phyloP scores from a whole-genome alignment of 1,140 invertebrate genomes.

The Colletes gigas region DNA sequence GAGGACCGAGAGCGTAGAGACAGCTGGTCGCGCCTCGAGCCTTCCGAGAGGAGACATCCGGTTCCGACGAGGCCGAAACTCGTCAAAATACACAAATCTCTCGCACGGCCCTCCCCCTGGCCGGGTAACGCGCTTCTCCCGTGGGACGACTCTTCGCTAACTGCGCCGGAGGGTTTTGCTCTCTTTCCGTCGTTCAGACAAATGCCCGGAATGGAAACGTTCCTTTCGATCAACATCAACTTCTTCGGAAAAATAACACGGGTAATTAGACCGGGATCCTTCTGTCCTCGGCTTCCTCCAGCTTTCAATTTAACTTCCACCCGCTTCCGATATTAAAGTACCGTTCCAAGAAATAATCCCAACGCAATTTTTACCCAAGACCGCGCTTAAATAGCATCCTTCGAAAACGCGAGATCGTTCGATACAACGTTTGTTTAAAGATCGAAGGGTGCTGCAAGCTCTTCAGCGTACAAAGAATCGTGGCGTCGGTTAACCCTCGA shows the following conservation, averaged over 20 bases:
- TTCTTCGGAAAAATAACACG: conserved; percentile 54
- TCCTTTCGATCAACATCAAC: conserved; percentile 59
- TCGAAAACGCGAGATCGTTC: too few relatives aligned
- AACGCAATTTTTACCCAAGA: too few relatives aligned
- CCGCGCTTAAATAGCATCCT: too few relatives aligned
- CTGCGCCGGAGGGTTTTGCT: conserved; percentile 30
- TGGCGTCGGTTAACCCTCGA: too few relatives aligned
- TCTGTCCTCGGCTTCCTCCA: background rate
- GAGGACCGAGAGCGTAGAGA: conserved; percentile 54
- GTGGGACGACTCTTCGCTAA: conserved; percentile 21
- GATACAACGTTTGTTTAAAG: too few relatives aligned
- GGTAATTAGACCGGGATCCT: conserved; percentile 54
- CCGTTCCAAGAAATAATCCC: too few relatives aligned
- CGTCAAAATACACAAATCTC: conserved; percentile 78
- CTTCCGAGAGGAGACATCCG: conserved; percentile 75
- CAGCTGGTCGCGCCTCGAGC: conserved; percentile 72
- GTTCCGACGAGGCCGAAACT: conserved; percentile 69
- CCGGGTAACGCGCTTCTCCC: conserved; percentile 20
- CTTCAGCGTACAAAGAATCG: too few relatives aligned
- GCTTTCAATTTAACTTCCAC: conserved; percentile 17
- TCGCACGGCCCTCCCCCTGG: conserved; percentile 53
- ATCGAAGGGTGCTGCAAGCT: too few relatives aligned
- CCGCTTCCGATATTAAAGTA: too few relatives aligned
- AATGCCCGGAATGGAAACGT: conserved; percentile 48
- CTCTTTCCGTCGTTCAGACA: conserved; percentile 31